These are phyloP conservation scores for Zelleria hepariella DNA, from an alignment of 2,888 invertebrate species.

Conservation along the genomic window DNA sequence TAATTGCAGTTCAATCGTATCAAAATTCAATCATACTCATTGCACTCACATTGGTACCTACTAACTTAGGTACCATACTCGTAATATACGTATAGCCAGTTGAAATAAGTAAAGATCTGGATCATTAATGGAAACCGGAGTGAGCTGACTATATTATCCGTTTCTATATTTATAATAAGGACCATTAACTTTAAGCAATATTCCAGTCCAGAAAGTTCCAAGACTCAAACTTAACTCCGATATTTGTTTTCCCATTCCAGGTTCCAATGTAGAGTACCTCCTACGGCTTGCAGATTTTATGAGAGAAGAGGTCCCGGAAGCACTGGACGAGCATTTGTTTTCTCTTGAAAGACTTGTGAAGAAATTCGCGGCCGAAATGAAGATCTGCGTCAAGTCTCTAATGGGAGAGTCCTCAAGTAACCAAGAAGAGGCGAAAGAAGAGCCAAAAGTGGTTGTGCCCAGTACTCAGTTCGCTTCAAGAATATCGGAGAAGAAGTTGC, in stretches of 20 bases:
- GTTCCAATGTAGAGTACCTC: conserved; percentile 93
- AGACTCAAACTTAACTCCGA: too few species aligned
- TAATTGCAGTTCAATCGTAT: too few species aligned
- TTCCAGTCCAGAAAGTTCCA: too few species aligned
- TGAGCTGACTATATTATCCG: too few species aligned
- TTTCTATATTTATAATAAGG: too few species aligned
- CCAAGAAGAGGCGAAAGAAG: conserved; percentile 37
- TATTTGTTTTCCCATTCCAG: conserved; percentile 41
- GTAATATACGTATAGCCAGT: too few species aligned
- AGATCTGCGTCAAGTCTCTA: conserved; percentile 68
- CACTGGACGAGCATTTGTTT: conserved; percentile 83
- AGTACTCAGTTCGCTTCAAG: conserved; percentile 80
- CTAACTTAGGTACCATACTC: too few species aligned
- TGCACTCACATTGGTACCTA: too few species aligned
- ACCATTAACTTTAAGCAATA: too few species aligned
- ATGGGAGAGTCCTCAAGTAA: conserved; percentile 49
- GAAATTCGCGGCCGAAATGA: conserved; percentile 61
- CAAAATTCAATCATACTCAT: too few species aligned
- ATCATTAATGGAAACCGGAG: too few species aligned
- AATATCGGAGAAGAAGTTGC: conserved; percentile 80
- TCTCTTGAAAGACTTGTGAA: conserved; percentile 79
- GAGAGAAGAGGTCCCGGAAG: conserved; percentile 81
- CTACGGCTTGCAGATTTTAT: conserved; percentile 85
- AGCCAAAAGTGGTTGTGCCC: conserved; percentile 48
- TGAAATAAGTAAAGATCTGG: too few species aligned